Evolutionary conservation across 2,888 invertebrate genomes (phyloP), one percentile per base, ranked within the genome.

Genomic region (Onthophagus sagittarius): DNA sequence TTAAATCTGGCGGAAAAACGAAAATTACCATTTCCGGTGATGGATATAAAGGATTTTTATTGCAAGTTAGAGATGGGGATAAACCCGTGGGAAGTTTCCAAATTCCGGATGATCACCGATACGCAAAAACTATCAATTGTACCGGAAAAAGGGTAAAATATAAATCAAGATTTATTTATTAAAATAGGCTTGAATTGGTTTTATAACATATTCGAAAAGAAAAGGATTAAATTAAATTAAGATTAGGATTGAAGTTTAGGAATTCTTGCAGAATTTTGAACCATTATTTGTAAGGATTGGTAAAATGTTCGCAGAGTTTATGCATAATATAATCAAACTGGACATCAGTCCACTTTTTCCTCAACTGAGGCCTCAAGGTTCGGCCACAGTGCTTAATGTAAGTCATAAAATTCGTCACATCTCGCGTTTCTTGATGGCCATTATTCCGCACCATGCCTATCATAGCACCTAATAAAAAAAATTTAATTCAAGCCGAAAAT

Each of bases 81-180:
- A 87, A 88, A 72, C 89, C 90, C 0, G 88, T 92, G 2, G 93
- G 93, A 32, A 84, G 85, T 70, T 93, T 92, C 84, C 84, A 86
- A n/a, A 83, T 90, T 6, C 83, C 88, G 7, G 83, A 86, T 31
- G 84, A 83, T 71, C 88, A 90, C 74, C 82, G 81, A 76, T 87
- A 87, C 79, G 87, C 89, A 0, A 87, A 88, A 79, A 84, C 87
- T 13, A 82, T 90, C 75, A 86, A 88, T 82, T 91, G 91, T 75
- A 83, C 84, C 77, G 87, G 87, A 70, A 85, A 86, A 75, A 87
- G 85, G 63, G 90, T 90, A 83, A 89, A 88, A 86, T 70, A 7
- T 53, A 53, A 53, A 53, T n/a, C n/a, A n/a, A n/a, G n/a, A n/a
- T n/a, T n/a, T n/a, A 7, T 53, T 53, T 4, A 53, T 53, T 9